Percentiles rank a stretch among this genome's conserved stretches.
Conservation (phyloP, 2,888 invertebrate species). For the Heliconius ismenius region DNA sequence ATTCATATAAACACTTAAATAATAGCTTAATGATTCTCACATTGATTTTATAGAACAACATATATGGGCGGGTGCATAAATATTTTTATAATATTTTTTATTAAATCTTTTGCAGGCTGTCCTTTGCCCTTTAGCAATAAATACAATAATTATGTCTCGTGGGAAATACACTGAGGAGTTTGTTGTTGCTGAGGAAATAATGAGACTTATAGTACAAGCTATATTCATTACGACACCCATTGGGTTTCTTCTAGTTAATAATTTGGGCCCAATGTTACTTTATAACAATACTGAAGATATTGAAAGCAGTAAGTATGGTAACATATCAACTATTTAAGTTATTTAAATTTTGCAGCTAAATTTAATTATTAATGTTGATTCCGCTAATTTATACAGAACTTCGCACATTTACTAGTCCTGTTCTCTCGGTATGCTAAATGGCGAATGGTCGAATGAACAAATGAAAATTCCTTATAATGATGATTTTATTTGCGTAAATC, state of each 20-base stretch:
- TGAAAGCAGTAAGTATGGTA: constrained; percentile 40
- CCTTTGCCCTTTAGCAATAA: constrained; percentile 79
- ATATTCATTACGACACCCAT: constrained; percentile 71
- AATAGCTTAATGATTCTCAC: not conserved
- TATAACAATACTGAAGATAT: constrained; percentile 38
- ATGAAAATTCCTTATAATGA: no score
- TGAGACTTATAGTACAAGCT: constrained; percentile 63
- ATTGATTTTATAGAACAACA: not conserved
- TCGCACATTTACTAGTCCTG: no score
- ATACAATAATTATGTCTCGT: constrained; percentile 58
- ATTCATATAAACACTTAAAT: no score
- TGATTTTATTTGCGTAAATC: no score
- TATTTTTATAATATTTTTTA: not conserved
- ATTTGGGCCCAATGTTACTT: constrained; percentile 64
- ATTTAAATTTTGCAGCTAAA: not conserved
- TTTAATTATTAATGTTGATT: not conserved
- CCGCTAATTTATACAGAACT: not conserved
- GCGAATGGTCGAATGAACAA: no score
- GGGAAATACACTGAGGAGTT: constrained; percentile 52
- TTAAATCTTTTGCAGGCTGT: constrained; percentile 77
- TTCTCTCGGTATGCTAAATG: no score
- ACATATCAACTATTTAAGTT: not conserved
- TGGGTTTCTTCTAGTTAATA: constrained; percentile 65
- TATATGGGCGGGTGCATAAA: not conserved
- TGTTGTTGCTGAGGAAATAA: constrained; percentile 60